Conservation (phyloP, 1,140 invertebrate species). For the Caenorhabditis inopinata region DNA sequence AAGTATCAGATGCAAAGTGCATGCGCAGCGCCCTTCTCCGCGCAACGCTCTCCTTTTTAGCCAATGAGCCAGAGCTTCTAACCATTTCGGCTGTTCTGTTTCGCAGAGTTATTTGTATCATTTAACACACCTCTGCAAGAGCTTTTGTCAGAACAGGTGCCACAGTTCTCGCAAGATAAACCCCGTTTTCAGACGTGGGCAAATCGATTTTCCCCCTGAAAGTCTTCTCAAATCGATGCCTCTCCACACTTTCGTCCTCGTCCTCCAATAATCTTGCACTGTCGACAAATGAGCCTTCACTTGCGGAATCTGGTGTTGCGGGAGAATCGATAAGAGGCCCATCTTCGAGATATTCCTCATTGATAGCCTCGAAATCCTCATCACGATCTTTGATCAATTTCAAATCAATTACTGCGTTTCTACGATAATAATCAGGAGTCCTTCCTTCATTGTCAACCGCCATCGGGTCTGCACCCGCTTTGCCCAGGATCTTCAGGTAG, state of each 20-base stretch:
- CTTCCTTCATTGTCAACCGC: conserved; percentile 75
- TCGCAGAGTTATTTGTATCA: neutral
- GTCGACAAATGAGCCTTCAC: conserved; percentile 46
- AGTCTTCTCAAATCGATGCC: conserved; percentile 58
- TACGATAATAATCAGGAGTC: conserved; percentile 64
- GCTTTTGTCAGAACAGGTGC: conserved; percentile 65
- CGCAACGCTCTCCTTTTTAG: too few relatives aligned
- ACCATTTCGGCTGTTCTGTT: too few relatives aligned
- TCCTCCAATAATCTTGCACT: conserved; percentile 53
- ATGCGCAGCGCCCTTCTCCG: too few relatives aligned
- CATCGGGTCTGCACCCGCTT: conserved; percentile 80
- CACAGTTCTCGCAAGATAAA: conserved; percentile 65
- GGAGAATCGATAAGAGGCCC: conserved; percentile 48
- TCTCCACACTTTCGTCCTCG: conserved; percentile 59
- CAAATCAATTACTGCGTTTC: conserved; percentile 64
- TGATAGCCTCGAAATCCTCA: conserved; percentile 56
- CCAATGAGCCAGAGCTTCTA: too few relatives aligned
- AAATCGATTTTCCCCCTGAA: conserved; percentile 60
- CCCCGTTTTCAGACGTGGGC: conserved; percentile 64
- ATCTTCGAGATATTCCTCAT: conserved; percentile 56
- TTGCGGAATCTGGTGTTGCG: conserved; percentile 51
- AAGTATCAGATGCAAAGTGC: too few relatives aligned
- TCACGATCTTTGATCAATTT: conserved; percentile 64
- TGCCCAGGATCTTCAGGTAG: conserved; percentile 81
- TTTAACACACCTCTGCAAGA: conserved; percentile 56